Evolutionary conservation across 2,113 vertebrate species (phyloP), one percentile per base, ranked within the genome.

Genomic region (Dipodomys merriami): DNA sequence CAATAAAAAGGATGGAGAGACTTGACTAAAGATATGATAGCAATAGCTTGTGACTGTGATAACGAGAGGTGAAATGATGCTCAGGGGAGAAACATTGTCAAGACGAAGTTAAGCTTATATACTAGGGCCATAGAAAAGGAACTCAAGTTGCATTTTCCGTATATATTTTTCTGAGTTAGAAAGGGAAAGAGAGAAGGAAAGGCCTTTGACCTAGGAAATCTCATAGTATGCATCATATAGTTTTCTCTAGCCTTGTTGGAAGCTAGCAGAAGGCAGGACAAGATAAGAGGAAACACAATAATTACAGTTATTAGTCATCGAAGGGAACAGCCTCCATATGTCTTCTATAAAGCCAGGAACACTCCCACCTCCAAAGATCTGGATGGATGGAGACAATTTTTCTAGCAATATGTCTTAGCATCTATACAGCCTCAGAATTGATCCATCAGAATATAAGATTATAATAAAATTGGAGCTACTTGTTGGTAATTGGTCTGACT

Each of bases 51-150:
- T 96, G 67, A 60, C 90, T 83, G 64, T 95, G 67, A 74, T 67
- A 95, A 95, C 93, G 82, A 88, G 71, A 95, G 49, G 33, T 77
- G 27, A 79, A 89, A 53, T 53, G 27, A 74, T 72, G 30, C 82
- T 91, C 69, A n/a, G 82, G 53, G 79, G 18, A 71, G 72, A 71
- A 92, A 81, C 74, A 82, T 22, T 83, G 53, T 57, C 72, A 30
- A 82, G 78, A 91, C 87, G 62, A 44, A 20, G 65, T 29, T 53
- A 46, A 90, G 33, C 18, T 88, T 85, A 44, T 65, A 2, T 74
- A 33, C 73, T 65, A 90, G 90, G 72, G 30, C 72, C n/a, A 68
- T 0, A 88, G 44, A 82, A 83, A 78, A 87, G 39, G 73, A 81
- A 80, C 80, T 84, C 39, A 78, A 71, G 15, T 80, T 87, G 65